Conservation (phyloP, 23 tunicate species). For the Ciona savignyi region DNA sequence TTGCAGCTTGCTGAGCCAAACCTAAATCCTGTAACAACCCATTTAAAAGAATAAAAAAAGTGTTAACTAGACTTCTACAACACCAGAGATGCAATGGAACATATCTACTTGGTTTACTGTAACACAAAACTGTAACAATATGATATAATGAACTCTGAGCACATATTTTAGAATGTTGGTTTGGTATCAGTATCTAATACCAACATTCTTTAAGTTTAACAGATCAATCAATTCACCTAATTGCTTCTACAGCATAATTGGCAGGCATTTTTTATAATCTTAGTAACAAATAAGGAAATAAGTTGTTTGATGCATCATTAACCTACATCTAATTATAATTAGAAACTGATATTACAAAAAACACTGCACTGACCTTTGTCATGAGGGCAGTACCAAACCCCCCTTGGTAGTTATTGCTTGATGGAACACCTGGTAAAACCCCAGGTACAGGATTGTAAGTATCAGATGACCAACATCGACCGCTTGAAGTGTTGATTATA, state of each 20-base stretch:
- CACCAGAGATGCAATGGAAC: too few species aligned
- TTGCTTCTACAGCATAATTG: too few species aligned
- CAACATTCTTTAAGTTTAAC: too few species aligned
- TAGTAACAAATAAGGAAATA: neutral
- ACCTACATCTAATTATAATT: too few species aligned
- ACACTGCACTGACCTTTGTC: constrained; percentile 38
- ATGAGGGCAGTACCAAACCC: constrained; percentile 96
- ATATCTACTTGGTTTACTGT: too few species aligned
- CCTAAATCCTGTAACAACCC: constrained; percentile 82
- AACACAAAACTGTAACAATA: neutral
- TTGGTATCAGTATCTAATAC: too few species aligned
- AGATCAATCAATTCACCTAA: too few species aligned
- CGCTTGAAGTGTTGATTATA: constrained; percentile 80
- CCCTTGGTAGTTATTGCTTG: constrained; percentile 79
- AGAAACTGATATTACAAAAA: neutral
- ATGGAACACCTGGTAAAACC: constrained; percentile 81
- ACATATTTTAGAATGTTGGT: neutral
- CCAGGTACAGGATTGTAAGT: constrained; percentile 99
- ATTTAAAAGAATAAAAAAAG: too few species aligned
- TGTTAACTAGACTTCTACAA: too few species aligned
- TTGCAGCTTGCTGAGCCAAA: constrained; percentile 87
- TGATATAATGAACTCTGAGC: neutral
- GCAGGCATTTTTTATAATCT: neutral
- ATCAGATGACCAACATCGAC: constrained; percentile 98
- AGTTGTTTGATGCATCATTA: neutral